A percentile compares a stretch with the other conserved stretches of the same genome.
Evolutionary conservation across 2,113 vertebrate species (phyloP).

Genomic region (Pollachius pollachius): DNA sequence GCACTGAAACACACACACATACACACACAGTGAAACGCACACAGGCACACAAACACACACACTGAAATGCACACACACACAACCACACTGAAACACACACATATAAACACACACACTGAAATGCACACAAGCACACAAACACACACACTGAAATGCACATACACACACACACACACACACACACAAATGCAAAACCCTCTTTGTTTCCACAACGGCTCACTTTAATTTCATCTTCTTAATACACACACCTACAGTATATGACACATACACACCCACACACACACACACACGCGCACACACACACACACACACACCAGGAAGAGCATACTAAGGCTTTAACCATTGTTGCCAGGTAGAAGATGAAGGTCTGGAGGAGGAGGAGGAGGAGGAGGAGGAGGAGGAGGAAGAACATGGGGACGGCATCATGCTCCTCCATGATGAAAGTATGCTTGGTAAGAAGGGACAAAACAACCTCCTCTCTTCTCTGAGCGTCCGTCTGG

Average conservation of each 20-base stretch:
- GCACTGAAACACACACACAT: neutral
- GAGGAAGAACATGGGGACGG: too few species aligned
- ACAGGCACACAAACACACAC: too few species aligned
- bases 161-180: neutral
- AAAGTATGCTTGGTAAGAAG: slow-evolving; percentile 67
- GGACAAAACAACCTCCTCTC: slow-evolving; percentile 49
- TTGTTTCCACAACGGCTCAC: too few species aligned
- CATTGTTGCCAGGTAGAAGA: slow-evolving; percentile 61
- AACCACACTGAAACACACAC: too few species aligned
- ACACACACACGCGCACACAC: neutral
- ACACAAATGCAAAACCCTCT: too few species aligned
- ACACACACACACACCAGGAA: neutral
- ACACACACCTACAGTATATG: too few species aligned
- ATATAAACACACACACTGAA: too few species aligned
- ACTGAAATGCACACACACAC: too few species aligned
- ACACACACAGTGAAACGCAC: neutral
- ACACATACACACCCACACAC: neutral
- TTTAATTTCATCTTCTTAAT: too few species aligned
- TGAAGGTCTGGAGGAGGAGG: slow-evolving; percentile 54
- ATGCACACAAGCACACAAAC: neutral
- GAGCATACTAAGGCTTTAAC: neutral
- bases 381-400: slow-evolving; percentile 4
- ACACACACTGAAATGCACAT: neutral
- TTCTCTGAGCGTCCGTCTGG: slow-evolving; percentile 26
- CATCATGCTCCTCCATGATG: slow-evolving; percentile 43